Evolutionary conservation across 2,797 vertebrate genomes (phyloP), one percentile per base, ranked within the genome.

Genomic region (Arrhamphus sclerolepis): DNA sequence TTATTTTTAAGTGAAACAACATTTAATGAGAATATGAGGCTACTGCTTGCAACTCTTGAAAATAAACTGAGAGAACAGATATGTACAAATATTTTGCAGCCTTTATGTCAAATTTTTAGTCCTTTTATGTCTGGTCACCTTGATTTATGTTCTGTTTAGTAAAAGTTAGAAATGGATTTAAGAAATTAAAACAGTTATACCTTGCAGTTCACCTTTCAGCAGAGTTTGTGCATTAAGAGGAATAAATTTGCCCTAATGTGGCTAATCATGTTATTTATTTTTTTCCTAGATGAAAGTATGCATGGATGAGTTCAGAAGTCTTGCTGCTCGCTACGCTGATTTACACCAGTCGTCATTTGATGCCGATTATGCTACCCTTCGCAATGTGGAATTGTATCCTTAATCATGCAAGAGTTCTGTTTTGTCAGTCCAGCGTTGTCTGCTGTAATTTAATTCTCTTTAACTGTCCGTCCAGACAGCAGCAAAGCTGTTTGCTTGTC

Each of bases 321-420:
- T 99, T 0, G 97, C 97, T 0, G 87, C 94, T 1, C 92, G 95
- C 6, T 99, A 98, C 1, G 91, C 94, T 20, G 96, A 98, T 66
- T 89, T 99, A 2, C 98, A 99, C 88, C 97, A 98, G 80, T 95
- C 97, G 0, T 98, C 97, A 3, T 99, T 99, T 72, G 98, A 99
- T 14, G 97, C 97, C 0, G 98, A 99, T 77, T 95, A 94, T 0
- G 93, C 97, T 56, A 98, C 97, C 34, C 92, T 98, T 50, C 94
- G 96, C 50, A 99, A 98, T 7, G 93, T 99, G 38, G 97, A 98
- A 78, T 86, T 99, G 96, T 98, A 99, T 99, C 98, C 95, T 93
- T 73, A 16, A 61, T 64, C 17, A 0, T 1, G 10, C 3, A 29
- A 40, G 29, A 0, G 17, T 21, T 24, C 1, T 5, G 24, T 56